These are phyloP conservation scores for Cryptus viduatorius DNA, from an alignment of 2,888 invertebrate genomes.

Conservation along the genomic window DNA sequence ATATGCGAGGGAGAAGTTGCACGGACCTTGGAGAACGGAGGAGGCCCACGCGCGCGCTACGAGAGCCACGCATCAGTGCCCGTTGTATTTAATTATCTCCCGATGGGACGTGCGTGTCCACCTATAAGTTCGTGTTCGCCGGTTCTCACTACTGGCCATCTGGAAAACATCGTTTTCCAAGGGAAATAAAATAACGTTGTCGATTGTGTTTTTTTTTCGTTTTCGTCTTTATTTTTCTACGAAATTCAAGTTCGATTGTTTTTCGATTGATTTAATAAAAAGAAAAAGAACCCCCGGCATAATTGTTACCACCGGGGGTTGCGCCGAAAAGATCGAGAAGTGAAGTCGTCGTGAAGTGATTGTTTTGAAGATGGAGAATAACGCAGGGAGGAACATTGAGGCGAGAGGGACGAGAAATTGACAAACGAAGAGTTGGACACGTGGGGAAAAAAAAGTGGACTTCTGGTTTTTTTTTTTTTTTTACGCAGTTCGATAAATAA, in stretches of 20 bases:
- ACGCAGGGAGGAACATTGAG: not conserved
- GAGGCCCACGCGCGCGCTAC: slow-evolving; percentile 64
- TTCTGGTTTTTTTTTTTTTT: not conserved
- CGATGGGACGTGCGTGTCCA: slow-evolving; percentile 80
- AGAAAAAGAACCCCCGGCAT: not conserved
- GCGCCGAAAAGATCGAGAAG: not conserved
- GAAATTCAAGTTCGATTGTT: not conserved
- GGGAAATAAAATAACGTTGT: slow-evolving; percentile 74
- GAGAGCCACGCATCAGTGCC: slow-evolving; percentile 66
- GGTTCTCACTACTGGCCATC: slow-evolving; percentile 78
- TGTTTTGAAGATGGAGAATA: slow-evolving; percentile 2
- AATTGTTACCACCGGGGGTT: slow-evolving; percentile 1
- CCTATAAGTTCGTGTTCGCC: slow-evolving; percentile 78
- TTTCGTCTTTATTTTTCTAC: not conserved
- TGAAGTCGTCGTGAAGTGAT: not conserved
- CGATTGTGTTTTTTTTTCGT: slow-evolving; percentile 59
- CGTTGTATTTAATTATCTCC: slow-evolving; percentile 70
- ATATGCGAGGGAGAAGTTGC: slow-evolving; percentile 1
- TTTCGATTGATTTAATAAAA: not conserved
- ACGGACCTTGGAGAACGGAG: slow-evolving; percentile 46
- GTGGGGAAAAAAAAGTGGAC: not conserved
- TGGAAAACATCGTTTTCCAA: slow-evolving; percentile 80
- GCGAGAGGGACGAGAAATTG: slow-evolving; percentile 23
- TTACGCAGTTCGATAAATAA: not conserved
- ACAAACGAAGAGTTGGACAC: not conserved